A percentile compares a stretch with the other conserved stretches of the same genome.
phyloP scores from a whole-genome alignment of 2,113 vertebrate species.

The Onychostoma macrolepis region DNA sequence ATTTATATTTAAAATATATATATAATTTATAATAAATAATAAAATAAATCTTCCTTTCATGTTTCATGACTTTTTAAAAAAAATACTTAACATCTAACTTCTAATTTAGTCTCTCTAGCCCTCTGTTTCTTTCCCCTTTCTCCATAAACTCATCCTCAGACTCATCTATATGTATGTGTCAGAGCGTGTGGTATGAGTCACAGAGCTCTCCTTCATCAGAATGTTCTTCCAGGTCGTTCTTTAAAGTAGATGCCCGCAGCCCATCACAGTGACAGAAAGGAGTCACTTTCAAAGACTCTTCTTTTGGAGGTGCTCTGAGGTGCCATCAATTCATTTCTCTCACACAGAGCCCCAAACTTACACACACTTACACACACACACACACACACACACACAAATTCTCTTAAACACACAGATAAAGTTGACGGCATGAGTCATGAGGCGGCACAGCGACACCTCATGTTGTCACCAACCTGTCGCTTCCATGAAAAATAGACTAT shows the following conservation, averaged over 20 bases:
- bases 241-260: slow-evolving; percentile 19
- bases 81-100: neutral
- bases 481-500: slow-evolving; percentile 14
- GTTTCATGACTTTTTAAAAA: neutral
- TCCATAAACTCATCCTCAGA: slow-evolving; percentile 6
- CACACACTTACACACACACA: slow-evolving; percentile 10
- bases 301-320: slow-evolving; percentile 11
- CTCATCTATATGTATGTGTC: slow-evolving; percentile 23
- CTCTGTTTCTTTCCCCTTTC: neutral
- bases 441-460: slow-evolving; percentile 19
- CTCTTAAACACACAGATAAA: slow-evolving; percentile 21
- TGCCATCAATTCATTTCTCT: slow-evolving; percentile 15
- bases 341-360: neutral
- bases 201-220: slow-evolving; percentile 27
- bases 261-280: slow-evolving; percentile 28
- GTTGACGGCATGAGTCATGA: slow-evolving; percentile 40
- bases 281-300: slow-evolving; percentile 36
- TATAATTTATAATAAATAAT: no score
- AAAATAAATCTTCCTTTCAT: neutral
- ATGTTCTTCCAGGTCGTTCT: slow-evolving; percentile 33
- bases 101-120: neutral
- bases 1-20: no score
- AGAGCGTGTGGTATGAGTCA: slow-evolving; percentile 43
- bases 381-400: neutral
- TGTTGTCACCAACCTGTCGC: slow-evolving; percentile 40